A percentile compares a stretch with the other conserved stretches of the same genome.
phyloP scores from a whole-genome alignment of 2,113 vertebrate species.

The Brachypteracias leptosomus region DNA sequence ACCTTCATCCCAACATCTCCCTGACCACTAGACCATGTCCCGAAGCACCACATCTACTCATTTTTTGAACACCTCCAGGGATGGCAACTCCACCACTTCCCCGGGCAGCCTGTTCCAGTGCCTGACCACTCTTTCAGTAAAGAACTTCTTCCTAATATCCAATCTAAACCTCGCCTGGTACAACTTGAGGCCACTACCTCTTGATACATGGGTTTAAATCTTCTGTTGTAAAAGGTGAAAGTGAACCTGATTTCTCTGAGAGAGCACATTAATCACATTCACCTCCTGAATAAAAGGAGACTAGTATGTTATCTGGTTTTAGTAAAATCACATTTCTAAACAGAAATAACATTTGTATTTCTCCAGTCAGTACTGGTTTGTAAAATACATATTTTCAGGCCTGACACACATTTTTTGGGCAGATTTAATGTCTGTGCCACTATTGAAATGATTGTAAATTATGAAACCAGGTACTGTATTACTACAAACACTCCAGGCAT shows the following conservation, averaged over 20 bases:
- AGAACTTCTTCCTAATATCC: no score
- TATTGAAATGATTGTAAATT: neutral
- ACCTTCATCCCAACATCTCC: no score
- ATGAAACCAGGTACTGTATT: neutral
- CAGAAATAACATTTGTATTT: neutral
- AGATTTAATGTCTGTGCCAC: neutral
- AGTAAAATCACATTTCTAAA: neutral
- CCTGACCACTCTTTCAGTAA: no score
- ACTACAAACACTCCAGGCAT: neutral
- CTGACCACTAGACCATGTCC: no score
- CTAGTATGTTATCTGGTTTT: neutral
- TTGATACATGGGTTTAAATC: neutral
- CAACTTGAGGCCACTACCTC: no score
- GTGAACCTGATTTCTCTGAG: neutral
- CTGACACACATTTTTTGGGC: neutral
- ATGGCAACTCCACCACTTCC: no score
- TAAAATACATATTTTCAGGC: neutral
- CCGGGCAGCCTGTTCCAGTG: no score
- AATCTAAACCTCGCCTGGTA: no score
- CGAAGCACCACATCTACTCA: no score
- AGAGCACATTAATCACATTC: neutral
- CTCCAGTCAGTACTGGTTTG: neutral
- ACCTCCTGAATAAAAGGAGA: neutral
- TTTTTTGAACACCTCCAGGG: no score
- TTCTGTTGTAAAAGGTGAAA: neutral